phyloP scores from a whole-genome alignment of 92 coral and sea anemone genomes.

The Epizoanthus stellaris region DNA sequence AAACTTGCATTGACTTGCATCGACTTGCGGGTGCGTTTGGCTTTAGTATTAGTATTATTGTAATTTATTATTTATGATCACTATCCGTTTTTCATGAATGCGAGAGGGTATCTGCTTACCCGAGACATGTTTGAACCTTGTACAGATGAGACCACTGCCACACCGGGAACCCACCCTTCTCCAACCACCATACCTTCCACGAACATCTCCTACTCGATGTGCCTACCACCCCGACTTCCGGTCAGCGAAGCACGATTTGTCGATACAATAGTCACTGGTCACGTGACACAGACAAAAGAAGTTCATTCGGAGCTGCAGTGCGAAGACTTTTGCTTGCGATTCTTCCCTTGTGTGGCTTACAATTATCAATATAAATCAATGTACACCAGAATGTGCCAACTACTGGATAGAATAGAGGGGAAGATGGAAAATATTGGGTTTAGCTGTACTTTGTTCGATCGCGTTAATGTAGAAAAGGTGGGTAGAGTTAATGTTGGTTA shows the following conservation, averaged over 20 bases:
- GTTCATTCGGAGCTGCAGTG: conserved; percentile 62
- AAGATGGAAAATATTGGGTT: conserved; percentile 16
- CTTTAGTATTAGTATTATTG: too few relatives aligned
- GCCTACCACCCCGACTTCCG: conserved; percentile 27
- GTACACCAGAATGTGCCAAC: conserved; percentile 25
- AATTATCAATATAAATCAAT: conserved; percentile 46
- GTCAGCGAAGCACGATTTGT: conserved; percentile 39
- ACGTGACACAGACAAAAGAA: conserved; percentile 34
- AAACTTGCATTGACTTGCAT: too few relatives aligned
- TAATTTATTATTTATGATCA: too few relatives aligned
- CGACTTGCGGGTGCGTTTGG: too few relatives aligned
- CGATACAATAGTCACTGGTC: conserved; percentile 49
- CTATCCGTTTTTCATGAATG: too few relatives aligned
- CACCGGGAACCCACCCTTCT: not conserved
- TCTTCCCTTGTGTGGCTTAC: conserved; percentile 51
- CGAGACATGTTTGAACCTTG: not conserved
- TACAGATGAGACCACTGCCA: not conserved
- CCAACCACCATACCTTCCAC: not conserved
- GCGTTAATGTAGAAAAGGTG: conserved; percentile 45
- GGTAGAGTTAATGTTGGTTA: not conserved
- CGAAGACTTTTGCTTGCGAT: conserved; percentile 60
- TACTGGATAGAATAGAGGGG: conserved; percentile 33
- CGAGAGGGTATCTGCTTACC: too few relatives aligned
- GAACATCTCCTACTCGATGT: not conserved
- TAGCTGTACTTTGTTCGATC: conserved; percentile 57